Evolutionary conservation across 2,888 invertebrate genomes (phyloP).

Genomic region (Laspeyria flexula): DNA sequence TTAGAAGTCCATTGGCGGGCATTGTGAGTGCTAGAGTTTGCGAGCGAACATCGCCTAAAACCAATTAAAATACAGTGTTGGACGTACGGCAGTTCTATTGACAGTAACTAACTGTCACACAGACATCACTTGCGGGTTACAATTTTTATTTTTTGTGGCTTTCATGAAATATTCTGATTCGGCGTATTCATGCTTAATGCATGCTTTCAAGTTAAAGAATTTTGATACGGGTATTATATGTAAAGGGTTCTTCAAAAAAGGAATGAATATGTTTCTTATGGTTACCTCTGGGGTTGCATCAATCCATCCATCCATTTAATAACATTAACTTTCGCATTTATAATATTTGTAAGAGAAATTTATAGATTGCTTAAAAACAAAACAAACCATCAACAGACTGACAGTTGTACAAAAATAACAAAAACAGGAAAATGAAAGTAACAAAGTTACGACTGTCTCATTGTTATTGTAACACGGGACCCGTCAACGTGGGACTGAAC

Average conservation of each 20-base stretch:
- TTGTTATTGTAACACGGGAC: no score
- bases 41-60: slow-evolving; percentile 14
- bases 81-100: slow-evolving; percentile 16
- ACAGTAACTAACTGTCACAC: slow-evolving; percentile 20
- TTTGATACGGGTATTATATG: no score
- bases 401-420: no score
- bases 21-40: slow-evolving; percentile 23
- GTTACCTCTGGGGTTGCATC: no score
- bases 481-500: slow-evolving; percentile 7
- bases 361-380: no score
- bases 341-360: no score
- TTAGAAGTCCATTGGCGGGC: slow-evolving; percentile 14
- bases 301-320: no score
- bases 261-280: no score
- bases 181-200: background rate
- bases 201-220: background rate
- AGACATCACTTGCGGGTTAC: slow-evolving; percentile 11
- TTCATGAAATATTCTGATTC: background rate
- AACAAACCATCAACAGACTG: no score
- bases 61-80: slow-evolving; percentile 27
- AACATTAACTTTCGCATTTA: no score
- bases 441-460: slow-evolving; percentile 8
- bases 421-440: slow-evolving; percentile 11
- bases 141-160: slow-evolving; percentile 9
- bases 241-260: no score